A percentile compares a stretch with the other conserved stretches of the same genome.
Conservation (phyloP, 2,797 vertebrate species). For the Triplophysa bombifrons region DNA sequence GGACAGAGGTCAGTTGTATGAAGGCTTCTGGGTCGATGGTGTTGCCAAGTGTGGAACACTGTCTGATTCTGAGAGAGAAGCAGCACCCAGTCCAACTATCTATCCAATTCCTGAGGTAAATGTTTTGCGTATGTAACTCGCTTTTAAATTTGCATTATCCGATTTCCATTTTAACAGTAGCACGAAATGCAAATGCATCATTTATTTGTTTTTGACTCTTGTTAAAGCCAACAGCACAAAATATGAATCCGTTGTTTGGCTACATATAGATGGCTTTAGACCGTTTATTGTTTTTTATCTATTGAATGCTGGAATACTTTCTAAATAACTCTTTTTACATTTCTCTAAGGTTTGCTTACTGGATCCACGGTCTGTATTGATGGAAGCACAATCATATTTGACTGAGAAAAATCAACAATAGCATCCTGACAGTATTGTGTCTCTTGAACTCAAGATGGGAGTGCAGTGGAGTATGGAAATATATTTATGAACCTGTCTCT, state of each 20-base stretch:
- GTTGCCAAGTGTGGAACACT: slow-evolving; percentile 85
- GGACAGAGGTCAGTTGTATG: slow-evolving; percentile 83
- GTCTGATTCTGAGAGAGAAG: slow-evolving; percentile 77
- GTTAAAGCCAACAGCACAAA: not conserved
- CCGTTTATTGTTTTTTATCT: not conserved
- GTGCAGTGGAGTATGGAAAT: not conserved
- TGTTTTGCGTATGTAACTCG: not conserved
- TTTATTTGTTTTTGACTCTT: not conserved
- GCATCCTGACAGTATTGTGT: not conserved
- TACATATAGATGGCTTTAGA: not conserved
- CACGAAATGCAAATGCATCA: not conserved
- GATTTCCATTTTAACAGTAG: slow-evolving; percentile 21
- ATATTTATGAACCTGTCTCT: not conserved
- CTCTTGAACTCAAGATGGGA: not conserved
- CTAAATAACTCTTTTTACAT: not conserved
- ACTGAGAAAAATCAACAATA: not conserved
- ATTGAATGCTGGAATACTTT: not conserved
- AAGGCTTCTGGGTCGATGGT: slow-evolving; percentile 86
- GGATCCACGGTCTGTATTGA: slow-evolving; percentile 80
- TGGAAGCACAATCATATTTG: slow-evolving; percentile 72
- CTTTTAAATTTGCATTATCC: not conserved
- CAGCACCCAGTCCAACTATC: slow-evolving; percentile 72
- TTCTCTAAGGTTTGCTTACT: slow-evolving; percentile 78
- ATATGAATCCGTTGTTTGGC: not conserved
- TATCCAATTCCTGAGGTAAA: slow-evolving; percentile 89